Conservation (phyloP, 2,113 vertebrate species). For the Gallinago media region DNA sequence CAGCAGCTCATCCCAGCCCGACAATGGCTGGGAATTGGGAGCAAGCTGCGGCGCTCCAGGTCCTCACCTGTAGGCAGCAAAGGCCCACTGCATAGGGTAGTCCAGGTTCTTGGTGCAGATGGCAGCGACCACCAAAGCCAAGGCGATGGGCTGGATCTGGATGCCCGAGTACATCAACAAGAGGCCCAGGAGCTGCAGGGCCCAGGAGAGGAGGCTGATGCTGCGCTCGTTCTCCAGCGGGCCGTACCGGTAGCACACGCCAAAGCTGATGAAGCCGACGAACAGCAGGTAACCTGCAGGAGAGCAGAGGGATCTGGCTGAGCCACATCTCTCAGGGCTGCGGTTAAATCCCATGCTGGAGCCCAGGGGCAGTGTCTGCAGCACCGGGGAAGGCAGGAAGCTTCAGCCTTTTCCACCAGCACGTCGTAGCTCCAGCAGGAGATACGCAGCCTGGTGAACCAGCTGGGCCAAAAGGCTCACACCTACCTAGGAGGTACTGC, state of each 20-base stretch:
- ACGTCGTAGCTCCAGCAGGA: accelerated
- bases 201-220: slow-evolving; percentile 93
- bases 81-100: slow-evolving; percentile 82
- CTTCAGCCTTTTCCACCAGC: accelerated
- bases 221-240: slow-evolving; percentile 90
- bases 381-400: accelerated
- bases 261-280: slow-evolving; percentile 91
- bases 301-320: neutral
- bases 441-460: accelerated
- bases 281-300: slow-evolving; percentile 83
- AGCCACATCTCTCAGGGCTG: neutral
- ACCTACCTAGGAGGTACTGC: slow-evolving; percentile 88
- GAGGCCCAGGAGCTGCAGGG: slow-evolving; percentile 89
- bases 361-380: accelerated
- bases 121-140: slow-evolving; percentile 82
- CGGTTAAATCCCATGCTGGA: accelerated
- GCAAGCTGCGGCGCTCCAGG: accelerated
- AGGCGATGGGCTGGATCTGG: slow-evolving; percentile 89
- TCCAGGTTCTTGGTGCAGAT: slow-evolving; percentile 89
- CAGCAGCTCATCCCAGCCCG: accelerated
- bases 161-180: slow-evolving; percentile 86
- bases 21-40: accelerated
- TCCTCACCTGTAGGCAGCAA: slow-evolving; percentile 74
- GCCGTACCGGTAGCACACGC: slow-evolving; percentile 91
- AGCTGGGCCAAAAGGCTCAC: accelerated